A percentile compares a stretch with the other conserved stretches of the same genome.
Evolutionary conservation across 1,140 invertebrate species (phyloP).

Genomic region (Oryctes rhinoceros): DNA sequence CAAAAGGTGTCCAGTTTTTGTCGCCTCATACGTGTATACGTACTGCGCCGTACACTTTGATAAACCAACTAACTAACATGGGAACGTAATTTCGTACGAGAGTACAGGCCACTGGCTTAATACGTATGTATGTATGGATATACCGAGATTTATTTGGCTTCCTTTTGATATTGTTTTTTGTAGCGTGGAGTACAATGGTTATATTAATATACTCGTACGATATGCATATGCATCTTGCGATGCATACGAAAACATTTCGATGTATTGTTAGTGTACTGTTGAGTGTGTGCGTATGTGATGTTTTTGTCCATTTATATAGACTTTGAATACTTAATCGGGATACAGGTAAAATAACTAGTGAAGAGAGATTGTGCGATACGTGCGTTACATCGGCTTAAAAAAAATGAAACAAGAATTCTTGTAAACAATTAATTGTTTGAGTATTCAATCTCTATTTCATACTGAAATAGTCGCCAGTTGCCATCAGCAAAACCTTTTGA

Average conservation of each 20-base stretch:
- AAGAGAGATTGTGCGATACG: not conserved
- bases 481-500: no score
- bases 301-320: not conserved
- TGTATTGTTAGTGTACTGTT: not conserved
- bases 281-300: not conserved
- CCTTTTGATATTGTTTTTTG: slow-evolving; percentile 31
- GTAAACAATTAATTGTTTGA: no score
- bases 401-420: not conserved
- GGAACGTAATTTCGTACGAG: not conserved
- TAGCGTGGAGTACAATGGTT: slow-evolving; percentile 5
- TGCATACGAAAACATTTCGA: not conserved
- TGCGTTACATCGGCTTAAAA: not conserved
- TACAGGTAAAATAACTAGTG: not conserved
- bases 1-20: slow-evolving; percentile 50
- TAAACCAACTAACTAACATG: slow-evolving; percentile 30
- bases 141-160: slow-evolving; percentile 3
- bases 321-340: slow-evolving; percentile 18
- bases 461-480: no score
- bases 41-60: not conserved
- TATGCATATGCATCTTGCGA: slow-evolving; percentile 8
- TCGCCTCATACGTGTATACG: not conserved
- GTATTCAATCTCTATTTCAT: no score
- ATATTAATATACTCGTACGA: not conserved
- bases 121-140: not conserved
- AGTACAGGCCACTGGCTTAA: not conserved